Conservation (phyloP, 2,113 vertebrate genomes). For the Dromas ardeola region DNA sequence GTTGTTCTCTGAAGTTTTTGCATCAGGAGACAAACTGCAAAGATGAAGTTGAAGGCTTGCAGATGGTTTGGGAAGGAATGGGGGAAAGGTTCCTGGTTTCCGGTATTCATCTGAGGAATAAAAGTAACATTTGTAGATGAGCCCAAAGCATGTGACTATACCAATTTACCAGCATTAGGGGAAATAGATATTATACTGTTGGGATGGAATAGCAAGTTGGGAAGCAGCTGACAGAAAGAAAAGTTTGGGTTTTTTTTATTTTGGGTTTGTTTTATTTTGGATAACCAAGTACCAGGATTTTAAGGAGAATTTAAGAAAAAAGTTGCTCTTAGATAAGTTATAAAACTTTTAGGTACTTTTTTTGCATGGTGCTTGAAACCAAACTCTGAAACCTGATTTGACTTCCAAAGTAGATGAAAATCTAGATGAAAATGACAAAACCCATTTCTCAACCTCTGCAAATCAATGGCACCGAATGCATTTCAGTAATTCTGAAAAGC, state of each 20-base stretch:
- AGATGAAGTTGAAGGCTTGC: neutral
- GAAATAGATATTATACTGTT: accelerated
- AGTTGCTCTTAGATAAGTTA: neutral
- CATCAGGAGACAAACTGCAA: neutral
- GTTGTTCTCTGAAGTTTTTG: neutral
- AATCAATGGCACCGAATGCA: neutral
- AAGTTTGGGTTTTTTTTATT: accelerated
- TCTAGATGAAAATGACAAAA: neutral
- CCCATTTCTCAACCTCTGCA: neutral
- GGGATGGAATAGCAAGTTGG: neutral
- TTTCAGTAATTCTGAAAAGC: neutral
- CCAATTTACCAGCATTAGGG: neutral
- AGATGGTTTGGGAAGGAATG: neutral
- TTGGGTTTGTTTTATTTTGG: neutral
- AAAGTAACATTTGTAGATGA: neutral
- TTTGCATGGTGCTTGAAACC: neutral
- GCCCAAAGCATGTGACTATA: neutral
- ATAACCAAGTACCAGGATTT: neutral
- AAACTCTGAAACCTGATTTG: neutral
- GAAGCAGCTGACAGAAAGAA: neutral
- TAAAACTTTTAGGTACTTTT: neutral
- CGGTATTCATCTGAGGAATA: neutral
- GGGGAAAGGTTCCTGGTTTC: neutral
- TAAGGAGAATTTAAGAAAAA: neutral
- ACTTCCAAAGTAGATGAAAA: neutral